phyloP scores from a whole-genome alignment of 2,113 vertebrate species.

The Nothocercus nigrocapillus region DNA sequence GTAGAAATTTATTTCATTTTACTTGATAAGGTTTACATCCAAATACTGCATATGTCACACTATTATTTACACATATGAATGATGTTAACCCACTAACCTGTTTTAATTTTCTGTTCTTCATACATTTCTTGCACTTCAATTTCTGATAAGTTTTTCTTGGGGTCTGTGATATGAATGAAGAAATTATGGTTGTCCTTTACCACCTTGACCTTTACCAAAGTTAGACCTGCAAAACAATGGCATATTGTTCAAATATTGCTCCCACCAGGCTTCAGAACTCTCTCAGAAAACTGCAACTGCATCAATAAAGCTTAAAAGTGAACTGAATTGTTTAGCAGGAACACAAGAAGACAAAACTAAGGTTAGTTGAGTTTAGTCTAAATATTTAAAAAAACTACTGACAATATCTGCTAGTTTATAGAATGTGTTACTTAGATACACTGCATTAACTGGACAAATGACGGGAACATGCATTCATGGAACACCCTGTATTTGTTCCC shows the following conservation, averaged over 20 bases:
- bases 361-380: neutral
- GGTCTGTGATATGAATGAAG: conserved; percentile 84
- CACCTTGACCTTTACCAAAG: conserved; percentile 85
- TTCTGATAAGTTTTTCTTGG: conserved; percentile 44
- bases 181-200: conserved; percentile 90
- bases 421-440: neutral
- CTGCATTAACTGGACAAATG: neutral
- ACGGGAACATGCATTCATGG: neutral
- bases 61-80: neutral
- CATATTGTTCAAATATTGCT: neutral
- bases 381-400: neutral
- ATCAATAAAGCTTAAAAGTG: neutral
- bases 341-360: neutral
- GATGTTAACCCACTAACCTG: conserved; percentile 42
- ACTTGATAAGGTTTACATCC: neutral
- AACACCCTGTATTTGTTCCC: neutral
- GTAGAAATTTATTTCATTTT: neutral
- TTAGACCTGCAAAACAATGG: conserved; percentile 76
- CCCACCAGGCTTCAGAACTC: neutral
- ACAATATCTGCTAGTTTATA: neutral
- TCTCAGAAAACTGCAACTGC: neutral
- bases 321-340: neutral
- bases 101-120: conserved; percentile 17
- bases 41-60: neutral
- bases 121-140: neutral